Evolutionary conservation across 2,888 invertebrate genomes (phyloP).

Genomic region (Eupithecia inturbata): DNA sequence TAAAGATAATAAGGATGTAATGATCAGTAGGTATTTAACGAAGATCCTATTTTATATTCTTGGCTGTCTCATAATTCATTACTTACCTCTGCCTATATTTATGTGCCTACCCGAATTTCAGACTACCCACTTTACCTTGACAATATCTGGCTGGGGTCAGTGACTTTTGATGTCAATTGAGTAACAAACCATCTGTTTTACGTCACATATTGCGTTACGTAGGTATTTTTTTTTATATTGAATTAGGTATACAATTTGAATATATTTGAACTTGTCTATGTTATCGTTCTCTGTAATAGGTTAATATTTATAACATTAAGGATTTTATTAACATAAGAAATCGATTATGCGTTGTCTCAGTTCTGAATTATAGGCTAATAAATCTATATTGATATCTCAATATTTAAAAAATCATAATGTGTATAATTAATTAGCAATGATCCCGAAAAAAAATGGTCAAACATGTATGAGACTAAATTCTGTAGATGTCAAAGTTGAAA

Average conservation of each 20-base stretch:
- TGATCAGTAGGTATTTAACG: conserved; percentile 10
- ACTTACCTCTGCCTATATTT: background rate
- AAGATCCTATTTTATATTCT: conserved; percentile 8
- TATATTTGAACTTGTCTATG: background rate
- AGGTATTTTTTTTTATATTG: background rate
- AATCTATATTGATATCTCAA: conserved; percentile 62
- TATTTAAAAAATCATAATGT: conserved; percentile 41
- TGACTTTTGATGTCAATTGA: background rate
- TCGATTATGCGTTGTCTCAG: conserved; percentile 54
- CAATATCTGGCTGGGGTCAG: background rate
- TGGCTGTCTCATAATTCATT: background rate
- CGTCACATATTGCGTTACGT: background rate
- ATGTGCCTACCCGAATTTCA: background rate
- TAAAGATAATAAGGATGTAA: conserved; percentile 28
- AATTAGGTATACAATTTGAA: background rate
- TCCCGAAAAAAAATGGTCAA: conserved; percentile 16
- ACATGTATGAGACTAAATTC: conserved; percentile 14
- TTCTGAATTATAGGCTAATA: conserved; percentile 59
- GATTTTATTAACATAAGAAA: conserved; percentile 56
- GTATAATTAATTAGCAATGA: conserved; percentile 42
- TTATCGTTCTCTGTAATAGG: background rate
- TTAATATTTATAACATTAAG: conserved; percentile 24
- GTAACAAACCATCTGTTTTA: background rate
- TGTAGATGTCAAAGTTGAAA: conserved; percentile 25
- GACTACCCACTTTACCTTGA: background rate